Percentiles rank a stretch among this genome's conserved stretches.
Conservation (phyloP, 2,797 vertebrate genomes). For the Esox masquinongy region DNA sequence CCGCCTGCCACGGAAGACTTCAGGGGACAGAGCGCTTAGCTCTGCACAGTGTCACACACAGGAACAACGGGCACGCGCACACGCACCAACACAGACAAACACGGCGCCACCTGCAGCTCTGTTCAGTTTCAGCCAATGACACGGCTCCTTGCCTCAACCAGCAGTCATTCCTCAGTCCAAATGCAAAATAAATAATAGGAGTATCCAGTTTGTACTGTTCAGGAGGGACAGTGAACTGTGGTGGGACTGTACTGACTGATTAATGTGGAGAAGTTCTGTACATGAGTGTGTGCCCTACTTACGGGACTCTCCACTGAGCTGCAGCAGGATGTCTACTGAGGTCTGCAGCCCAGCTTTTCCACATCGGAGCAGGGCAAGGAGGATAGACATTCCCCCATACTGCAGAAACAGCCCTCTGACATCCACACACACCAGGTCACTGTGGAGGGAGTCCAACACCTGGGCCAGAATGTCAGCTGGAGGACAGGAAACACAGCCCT, state of each 20-base stretch:
- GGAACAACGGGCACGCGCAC: slow-evolving; percentile 7
- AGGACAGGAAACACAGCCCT: not conserved
- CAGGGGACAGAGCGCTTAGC: not conserved
- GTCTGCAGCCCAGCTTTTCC: slow-evolving; percentile 73
- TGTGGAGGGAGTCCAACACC: slow-evolving; percentile 76
- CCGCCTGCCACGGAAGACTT: not conserved
- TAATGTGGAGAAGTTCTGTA: not conserved
- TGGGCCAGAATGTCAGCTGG: slow-evolving; percentile 85
- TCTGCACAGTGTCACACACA: slow-evolving; percentile 2
- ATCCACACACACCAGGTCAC: slow-evolving; percentile 81
- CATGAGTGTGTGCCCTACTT: slow-evolving; percentile 59
- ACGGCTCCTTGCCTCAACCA: not conserved
- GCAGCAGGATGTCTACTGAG: slow-evolving; percentile 82
- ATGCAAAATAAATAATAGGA: not conserved
- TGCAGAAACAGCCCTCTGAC: slow-evolving; percentile 83
- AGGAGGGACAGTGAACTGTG: not conserved
- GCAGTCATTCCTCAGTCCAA: not conserved
- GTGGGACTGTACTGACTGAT: not conserved
- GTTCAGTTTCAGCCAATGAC: not conserved
- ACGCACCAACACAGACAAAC: not conserved
- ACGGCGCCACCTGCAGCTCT: not conserved
- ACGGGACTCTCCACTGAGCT: slow-evolving; percentile 85
- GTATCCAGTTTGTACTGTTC: not conserved
- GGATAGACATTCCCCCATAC: slow-evolving; percentile 74
- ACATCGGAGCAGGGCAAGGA: slow-evolving; percentile 76